A percentile compares a stretch with the other conserved stretches of the same genome.
Evolutionary conservation across 2,797 vertebrate genomes (phyloP).

Genomic region (Sebastes minor): DNA sequence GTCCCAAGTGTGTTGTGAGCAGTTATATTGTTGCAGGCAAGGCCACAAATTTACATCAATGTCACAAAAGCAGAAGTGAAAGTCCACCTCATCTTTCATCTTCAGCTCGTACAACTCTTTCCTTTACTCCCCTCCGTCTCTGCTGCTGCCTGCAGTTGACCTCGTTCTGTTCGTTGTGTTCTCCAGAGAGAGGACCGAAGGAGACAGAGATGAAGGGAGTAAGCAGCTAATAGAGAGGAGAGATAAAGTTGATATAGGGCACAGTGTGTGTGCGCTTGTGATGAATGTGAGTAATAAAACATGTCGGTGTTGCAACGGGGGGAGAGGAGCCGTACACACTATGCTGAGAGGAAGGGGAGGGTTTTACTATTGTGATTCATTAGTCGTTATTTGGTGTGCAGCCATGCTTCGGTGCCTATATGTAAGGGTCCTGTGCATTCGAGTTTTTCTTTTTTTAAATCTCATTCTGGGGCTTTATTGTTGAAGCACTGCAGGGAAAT

Average conservation of each 20-base stretch:
- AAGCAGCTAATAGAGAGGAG: conserved; percentile 64
- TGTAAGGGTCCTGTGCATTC: not conserved
- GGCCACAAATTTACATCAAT: not conserved
- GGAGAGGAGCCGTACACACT: conserved; percentile 20
- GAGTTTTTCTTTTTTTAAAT: not conserved
- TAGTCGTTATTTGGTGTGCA: conserved; percentile 20
- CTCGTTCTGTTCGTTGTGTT: conserved; percentile 58
- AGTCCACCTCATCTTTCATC: conserved; percentile 31
- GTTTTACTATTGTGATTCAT: conserved; percentile 49
- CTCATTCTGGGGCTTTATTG: conserved; percentile 38
- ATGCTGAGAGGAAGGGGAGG: conserved; percentile 20
- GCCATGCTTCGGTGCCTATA: not conserved
- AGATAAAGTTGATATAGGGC: conserved; percentile 70
- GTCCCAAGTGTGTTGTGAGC: not conserved
- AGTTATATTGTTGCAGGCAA: not conserved
- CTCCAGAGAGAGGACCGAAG: conserved; percentile 53
- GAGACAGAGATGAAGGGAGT: conserved; percentile 66
- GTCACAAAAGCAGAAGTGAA: conserved; percentile 13
- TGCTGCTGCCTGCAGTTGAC: conserved; percentile 47
- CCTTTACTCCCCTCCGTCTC: not conserved
- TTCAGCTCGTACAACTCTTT: conserved; percentile 22
- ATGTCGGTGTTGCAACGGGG: conserved; percentile 24
- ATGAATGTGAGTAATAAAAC: conserved; percentile 74
- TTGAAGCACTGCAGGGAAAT: conserved; percentile 14
- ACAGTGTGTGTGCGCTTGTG: conserved; percentile 15